These are phyloP conservation scores for Xanthorhoe designata DNA, from an alignment of 2,888 invertebrate species.

Conservation along the genomic window DNA sequence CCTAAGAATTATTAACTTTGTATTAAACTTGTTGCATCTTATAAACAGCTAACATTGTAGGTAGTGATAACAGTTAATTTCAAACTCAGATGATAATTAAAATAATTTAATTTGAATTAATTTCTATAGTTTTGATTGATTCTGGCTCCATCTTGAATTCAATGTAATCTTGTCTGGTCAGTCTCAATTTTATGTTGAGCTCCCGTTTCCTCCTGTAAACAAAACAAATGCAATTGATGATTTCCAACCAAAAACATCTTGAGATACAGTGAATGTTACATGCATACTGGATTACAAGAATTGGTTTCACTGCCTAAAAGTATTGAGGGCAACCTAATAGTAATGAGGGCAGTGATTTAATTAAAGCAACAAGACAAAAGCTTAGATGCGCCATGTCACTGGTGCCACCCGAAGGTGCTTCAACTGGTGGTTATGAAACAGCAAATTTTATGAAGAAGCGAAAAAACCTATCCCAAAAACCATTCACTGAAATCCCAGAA, in stretches of 20 bases:
- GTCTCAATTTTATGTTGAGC: constrained; percentile 57
- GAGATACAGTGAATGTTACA: no score
- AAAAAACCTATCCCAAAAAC: constrained; percentile 4
- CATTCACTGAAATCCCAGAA: constrained; percentile 11
- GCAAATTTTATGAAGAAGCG: constrained; percentile 3
- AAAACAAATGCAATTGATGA: constrained; percentile 3
- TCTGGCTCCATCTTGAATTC: constrained; percentile 66
- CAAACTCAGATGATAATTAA: constrained; percentile 11
- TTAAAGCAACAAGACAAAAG: no score
- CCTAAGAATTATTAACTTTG: no score
- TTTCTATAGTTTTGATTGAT: constrained; percentile 77
- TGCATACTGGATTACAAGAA: no score
- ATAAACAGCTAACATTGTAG: no score
- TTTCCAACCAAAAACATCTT: not conserved
- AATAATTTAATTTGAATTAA: constrained; percentile 57
- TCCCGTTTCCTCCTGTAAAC: constrained; percentile 58
- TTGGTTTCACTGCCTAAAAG: no score
- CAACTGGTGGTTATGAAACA: constrained; percentile 15
- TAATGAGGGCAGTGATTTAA: no score
- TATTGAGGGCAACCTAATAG: no score
- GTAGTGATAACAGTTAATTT: not conserved
- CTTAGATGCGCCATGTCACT: not conserved
- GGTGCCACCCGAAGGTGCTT: constrained; percentile 5
- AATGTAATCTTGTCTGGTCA: constrained; percentile 56
- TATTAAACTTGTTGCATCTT: no score